Conservation (phyloP, 2,797 vertebrate genomes). For the Phataginus tricuspis region DNA sequence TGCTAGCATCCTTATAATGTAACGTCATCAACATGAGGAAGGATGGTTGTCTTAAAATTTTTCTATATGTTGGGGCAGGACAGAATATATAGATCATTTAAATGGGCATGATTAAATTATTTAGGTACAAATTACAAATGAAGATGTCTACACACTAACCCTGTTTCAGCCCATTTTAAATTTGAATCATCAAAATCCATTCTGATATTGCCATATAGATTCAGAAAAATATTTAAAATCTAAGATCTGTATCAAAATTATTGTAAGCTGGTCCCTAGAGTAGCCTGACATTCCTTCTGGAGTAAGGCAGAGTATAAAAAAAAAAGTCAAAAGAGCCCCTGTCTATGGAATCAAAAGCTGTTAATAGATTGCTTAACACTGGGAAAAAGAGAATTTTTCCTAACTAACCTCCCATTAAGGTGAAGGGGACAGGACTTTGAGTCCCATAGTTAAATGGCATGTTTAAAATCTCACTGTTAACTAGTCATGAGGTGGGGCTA, state of each 20-base stretch:
- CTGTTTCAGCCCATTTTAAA: slow-evolving; percentile 8
- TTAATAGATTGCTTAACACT: background rate
- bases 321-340: background rate
- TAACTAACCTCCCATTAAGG: background rate
- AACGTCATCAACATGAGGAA: background rate
- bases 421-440: background rate
- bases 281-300: background rate
- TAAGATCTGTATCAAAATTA: background rate
- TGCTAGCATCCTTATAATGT: background rate
- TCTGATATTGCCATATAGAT: background rate
- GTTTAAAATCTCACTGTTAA: background rate
- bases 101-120: background rate
- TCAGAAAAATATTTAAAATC: background rate
- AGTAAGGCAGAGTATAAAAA: background rate
- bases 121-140: background rate
- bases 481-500: background rate
- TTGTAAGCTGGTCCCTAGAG: background rate
- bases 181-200: background rate
- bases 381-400: background rate
- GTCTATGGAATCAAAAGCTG: background rate
- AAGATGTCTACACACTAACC: background rate
- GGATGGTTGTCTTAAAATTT: background rate
- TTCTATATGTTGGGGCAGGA: background rate
- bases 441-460: background rate
- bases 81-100: background rate